Evolutionary conservation across 2,113 vertebrate genomes (phyloP).

Genomic region (Thymallus thymallus): DNA sequence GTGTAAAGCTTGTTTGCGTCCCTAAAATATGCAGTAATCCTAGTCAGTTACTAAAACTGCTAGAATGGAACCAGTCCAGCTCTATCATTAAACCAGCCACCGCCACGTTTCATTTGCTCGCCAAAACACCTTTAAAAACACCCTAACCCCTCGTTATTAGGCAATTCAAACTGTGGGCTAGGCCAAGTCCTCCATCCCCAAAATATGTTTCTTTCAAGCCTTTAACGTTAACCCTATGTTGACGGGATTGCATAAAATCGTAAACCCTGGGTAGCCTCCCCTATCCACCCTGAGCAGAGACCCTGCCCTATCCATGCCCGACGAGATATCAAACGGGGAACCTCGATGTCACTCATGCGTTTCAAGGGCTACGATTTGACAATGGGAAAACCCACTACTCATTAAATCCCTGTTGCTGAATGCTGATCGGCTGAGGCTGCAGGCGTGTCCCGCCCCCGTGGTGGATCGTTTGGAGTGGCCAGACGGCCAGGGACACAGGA

Average conservation of each 20-base stretch:
- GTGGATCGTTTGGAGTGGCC: conserved; percentile 50
- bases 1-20: too few species aligned
- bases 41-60: neutral
- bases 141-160: neutral
- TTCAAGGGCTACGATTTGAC: conserved; percentile 40
- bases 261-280: conserved; percentile 45
- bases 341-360: conserved; percentile 45
- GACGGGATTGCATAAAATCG: conserved; percentile 21
- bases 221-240: conserved; percentile 21
- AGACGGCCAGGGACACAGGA: conserved; percentile 67
- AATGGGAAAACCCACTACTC: neutral
- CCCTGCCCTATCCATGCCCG: conserved; percentile 38
- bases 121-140: neutral
- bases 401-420: conserved; percentile 16
- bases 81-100: neutral
- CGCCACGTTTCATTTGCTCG: neutral
- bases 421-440: conserved; percentile 53
- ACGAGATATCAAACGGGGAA: neutral
- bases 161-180: neutral
- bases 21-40: neutral
- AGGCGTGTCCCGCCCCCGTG: conserved; percentile 31
- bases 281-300: conserved; percentile 35
- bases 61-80: neutral
- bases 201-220: conserved; percentile 10
- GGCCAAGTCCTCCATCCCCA: neutral